phyloP scores from a whole-genome alignment of 2,888 invertebrate genomes.

The Drosophila setosimentum region DNA sequence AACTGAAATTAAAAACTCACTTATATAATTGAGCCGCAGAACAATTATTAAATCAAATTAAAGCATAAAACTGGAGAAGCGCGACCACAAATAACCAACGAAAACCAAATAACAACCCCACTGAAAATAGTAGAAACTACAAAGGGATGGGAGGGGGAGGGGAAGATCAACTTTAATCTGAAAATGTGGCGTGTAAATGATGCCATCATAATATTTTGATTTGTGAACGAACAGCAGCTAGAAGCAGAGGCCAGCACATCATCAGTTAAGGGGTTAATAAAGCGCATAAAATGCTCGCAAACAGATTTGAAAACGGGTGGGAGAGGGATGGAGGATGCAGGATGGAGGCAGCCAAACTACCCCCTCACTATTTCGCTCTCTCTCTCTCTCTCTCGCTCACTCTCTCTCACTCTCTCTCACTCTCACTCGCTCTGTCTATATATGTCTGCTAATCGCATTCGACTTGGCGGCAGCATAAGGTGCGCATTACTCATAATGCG shows the following conservation, averaged over 20 bases:
- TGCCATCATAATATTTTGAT: constrained; percentile 83
- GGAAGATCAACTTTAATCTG: constrained; percentile 71
- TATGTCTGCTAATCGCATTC: constrained; percentile 62
- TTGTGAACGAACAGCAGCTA: constrained; percentile 50
- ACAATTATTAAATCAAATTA: constrained; percentile 60
- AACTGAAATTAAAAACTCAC: constrained; percentile 12
- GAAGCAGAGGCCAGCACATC: constrained; percentile 48
- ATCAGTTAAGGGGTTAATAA: constrained; percentile 81
- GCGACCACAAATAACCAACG: constrained; percentile 1
- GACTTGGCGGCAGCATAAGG: constrained; percentile 81
- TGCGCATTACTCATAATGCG: constrained; percentile 81
- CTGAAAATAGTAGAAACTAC: constrained; percentile 31
- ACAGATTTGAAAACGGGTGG: constrained; percentile 38
- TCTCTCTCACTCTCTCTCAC: constrained; percentile 10
- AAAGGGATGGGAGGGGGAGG: constrained; percentile 3
- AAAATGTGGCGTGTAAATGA: constrained; percentile 83
- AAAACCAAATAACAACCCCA: constrained; percentile 12
- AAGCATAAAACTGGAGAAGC: constrained; percentile 54
- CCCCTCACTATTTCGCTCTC: not conserved
- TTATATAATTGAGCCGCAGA: constrained; percentile 26
- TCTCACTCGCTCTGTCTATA: not conserved
- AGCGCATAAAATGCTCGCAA: constrained; percentile 66
- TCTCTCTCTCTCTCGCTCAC: not conserved
- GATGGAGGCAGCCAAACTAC: constrained; percentile 4
- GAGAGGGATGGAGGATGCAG: not conserved